Conservation (phyloP, 2,888 invertebrate species). For the Colletes collaris region DNA sequence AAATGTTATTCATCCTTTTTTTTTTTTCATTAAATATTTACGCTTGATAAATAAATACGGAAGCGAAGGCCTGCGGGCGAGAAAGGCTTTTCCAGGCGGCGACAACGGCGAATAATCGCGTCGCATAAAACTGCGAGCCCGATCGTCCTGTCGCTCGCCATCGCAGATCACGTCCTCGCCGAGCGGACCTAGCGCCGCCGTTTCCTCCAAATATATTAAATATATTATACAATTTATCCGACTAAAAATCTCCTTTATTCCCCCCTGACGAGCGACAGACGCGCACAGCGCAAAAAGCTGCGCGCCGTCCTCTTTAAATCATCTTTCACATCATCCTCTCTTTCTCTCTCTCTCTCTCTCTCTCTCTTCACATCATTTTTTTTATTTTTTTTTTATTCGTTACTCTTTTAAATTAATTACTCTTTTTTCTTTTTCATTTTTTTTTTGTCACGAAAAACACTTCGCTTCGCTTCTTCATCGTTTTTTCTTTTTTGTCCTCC, state of each 20-base stretch:
- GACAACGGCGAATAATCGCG: constrained; percentile 62
- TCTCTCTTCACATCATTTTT: constrained; percentile 41
- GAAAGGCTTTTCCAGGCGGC: constrained; percentile 41
- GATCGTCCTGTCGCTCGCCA: constrained; percentile 61
- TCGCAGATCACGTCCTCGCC: constrained; percentile 46
- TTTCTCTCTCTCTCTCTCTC: constrained; percentile 31
- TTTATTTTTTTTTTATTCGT: constrained; percentile 38
- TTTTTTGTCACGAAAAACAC: constrained; percentile 61
- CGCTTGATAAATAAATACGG: constrained; percentile 80
- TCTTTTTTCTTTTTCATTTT: constrained; percentile 45
- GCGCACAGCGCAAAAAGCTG: constrained; percentile 79
- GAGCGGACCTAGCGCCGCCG: constrained; percentile 70
- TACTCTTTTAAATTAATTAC: too few species aligned
- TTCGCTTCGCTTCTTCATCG: constrained; percentile 51
- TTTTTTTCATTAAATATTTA: constrained; percentile 77
- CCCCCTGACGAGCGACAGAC: constrained; percentile 59
- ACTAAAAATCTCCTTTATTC: constrained; percentile 79
- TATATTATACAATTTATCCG: constrained; percentile 82
- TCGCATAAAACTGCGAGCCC: constrained; percentile 81
- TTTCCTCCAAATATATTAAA: constrained; percentile 81
- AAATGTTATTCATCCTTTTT: constrained; percentile 42
- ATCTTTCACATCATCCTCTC: constrained; percentile 35
- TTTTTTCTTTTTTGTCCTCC: constrained; percentile 17
- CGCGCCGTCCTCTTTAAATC: constrained; percentile 68
- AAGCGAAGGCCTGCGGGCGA: constrained; percentile 61